Percentiles rank a stretch among this genome's conserved stretches.
These are phyloP conservation scores for Orgyia antiqua DNA, from an alignment of 2,888 invertebrate genomes.

Conservation along the genomic window DNA sequence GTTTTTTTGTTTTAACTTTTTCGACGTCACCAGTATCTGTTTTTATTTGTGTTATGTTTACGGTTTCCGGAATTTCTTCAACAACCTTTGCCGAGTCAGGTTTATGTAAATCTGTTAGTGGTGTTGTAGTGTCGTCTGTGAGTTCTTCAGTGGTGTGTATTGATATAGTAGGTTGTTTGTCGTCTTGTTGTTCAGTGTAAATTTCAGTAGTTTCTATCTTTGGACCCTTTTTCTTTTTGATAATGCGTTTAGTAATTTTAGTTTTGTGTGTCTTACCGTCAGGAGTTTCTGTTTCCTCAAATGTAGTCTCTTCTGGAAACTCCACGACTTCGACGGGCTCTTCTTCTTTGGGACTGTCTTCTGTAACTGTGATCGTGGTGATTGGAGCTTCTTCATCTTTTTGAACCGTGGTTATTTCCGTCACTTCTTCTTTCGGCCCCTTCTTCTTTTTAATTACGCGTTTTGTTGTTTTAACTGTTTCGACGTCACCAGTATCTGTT, in stretches of 20 bases:
- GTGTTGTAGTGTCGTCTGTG: constrained; percentile 25
- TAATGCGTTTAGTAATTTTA: constrained; percentile 29
- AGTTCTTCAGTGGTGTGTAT: constrained; percentile 31
- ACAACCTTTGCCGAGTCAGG: constrained; percentile 4
- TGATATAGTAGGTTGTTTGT: constrained; percentile 30
- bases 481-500: constrained; percentile 22
- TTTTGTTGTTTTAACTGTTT: constrained; percentile 27
- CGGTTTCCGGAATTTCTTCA: constrained; percentile 40
- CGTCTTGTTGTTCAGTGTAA: constrained; percentile 19
- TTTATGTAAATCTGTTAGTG: constrained; percentile 10
- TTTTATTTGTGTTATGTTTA: constrained; percentile 40
- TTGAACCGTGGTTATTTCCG: constrained; percentile 15
- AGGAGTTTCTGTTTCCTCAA: constrained; percentile 2
- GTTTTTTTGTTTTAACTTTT: constrained; percentile 16
- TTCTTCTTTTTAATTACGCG: constrained; percentile 20
- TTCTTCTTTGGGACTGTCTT: neutral
- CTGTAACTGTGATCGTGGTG: constrained; percentile 3
- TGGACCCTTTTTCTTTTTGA: constrained; percentile 32
- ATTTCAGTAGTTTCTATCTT: constrained; percentile 27
- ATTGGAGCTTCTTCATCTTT: constrained; percentile 17
- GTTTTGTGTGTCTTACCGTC: constrained; percentile 9
- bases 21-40: constrained; percentile 23
- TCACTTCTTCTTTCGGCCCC: constrained; percentile 19
- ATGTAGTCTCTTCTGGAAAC: constrained; percentile 7
- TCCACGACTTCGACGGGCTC: constrained; percentile 3